Evolutionary conservation across 2,888 invertebrate genomes (phyloP), one percentile per base, ranked within the genome.

Genomic region (Creontiades dilutus): DNA sequence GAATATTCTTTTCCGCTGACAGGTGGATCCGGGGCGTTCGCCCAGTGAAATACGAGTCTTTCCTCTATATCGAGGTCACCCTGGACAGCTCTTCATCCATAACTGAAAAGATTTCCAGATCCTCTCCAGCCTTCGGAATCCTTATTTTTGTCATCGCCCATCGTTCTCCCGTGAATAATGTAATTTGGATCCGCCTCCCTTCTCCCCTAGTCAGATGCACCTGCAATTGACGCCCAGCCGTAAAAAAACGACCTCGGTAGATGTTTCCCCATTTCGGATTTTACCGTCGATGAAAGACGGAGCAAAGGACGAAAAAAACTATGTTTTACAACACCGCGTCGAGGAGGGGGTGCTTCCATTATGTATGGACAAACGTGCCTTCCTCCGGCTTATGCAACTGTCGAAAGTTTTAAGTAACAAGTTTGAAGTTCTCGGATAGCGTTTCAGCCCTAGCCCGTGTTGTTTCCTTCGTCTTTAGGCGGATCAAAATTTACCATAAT

Each of bases 391-490:
- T 68, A 68, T 68, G 68, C 23, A 68, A 68, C 68, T 23, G 68
- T 68, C 9, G 68, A 27, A 68, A 68, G 23, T 68, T 68, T 68
- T 68, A 68, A 68, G 68, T 68, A 68, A 68, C 68, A 68, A 68
- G 68, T 68, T 68, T 27, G 68, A 68, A 68, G 16, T 13, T 52
- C 16, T 52, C 52, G 11, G 37, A 37, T 37, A 37, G 7, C 57
- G 57, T 57, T 57, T 57, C 57, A 0, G n/a, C 57, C n/a, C n/a
- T 16, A 57, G n/a, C n/a, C 19, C 57, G 57, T 57, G 57, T n/a
- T n/a, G 57, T n/a, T 57, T 16, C n/a, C n/a, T n/a, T n/a, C 14
- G n/a, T n/a, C 57, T 14, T 16, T 12, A 5, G 52, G 52, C 16
- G 52, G 52, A 52, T 57, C 57, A 57, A n/a, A 16, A 57, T 57